Evolutionary conservation across 2,113 vertebrate genomes (phyloP).

Genomic region (Nibea coibor): DNA sequence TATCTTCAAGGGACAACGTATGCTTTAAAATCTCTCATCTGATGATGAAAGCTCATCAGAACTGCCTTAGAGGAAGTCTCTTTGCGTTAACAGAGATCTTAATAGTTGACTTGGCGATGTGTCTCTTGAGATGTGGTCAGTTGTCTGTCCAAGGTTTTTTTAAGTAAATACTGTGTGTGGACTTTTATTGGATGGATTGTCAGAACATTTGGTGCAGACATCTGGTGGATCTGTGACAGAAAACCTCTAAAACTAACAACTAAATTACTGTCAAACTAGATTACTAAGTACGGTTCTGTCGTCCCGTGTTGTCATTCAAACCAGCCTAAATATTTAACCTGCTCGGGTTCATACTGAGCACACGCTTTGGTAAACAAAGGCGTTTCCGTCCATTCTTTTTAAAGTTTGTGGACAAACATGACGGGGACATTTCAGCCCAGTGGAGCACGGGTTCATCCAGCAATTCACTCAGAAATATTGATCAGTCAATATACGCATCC

Average conservation of each 20-base stretch:
- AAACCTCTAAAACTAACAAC: too few species aligned
- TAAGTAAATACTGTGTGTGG: too few species aligned
- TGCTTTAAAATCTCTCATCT: neutral
- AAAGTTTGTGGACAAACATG: neutral
- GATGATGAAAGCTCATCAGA: neutral
- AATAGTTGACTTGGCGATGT: neutral
- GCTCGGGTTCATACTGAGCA: neutral
- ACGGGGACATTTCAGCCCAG: neutral
- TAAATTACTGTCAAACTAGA: too few species aligned
- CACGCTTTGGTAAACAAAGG: neutral
- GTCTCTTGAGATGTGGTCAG: neutral
- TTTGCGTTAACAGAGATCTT: neutral
- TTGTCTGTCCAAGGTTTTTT: too few species aligned
- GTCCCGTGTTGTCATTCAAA: too few species aligned
- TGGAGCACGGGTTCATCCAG: neutral
- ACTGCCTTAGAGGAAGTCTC: neutral
- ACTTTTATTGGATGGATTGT: too few species aligned
- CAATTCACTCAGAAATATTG: slow-evolving; percentile 19
- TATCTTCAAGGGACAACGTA: neutral
- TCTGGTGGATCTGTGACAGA: too few species aligned
- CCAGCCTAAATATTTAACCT: too few species aligned
- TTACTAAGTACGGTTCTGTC: too few species aligned
- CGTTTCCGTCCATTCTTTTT: neutral
- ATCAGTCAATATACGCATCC: slow-evolving; percentile 24
- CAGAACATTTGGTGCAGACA: too few species aligned